phyloP scores from a whole-genome alignment of 1,140 invertebrate genomes.

The Belonocnema kinseyi region DNA sequence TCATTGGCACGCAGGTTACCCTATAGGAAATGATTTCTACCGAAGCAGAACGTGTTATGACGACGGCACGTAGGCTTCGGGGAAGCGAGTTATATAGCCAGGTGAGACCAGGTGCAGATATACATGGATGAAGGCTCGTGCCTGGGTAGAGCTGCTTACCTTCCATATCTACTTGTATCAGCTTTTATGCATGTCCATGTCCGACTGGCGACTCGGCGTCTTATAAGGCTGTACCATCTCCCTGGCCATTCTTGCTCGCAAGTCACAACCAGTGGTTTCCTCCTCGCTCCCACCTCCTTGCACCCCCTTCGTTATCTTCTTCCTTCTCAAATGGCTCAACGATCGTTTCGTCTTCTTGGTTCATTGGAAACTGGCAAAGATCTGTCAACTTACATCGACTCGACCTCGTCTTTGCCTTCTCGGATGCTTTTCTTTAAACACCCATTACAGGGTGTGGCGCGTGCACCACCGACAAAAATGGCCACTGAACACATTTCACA shows the following conservation, averaged over 20 bases:
- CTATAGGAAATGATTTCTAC: constrained; percentile 59
- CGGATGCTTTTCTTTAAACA: constrained; percentile 39
- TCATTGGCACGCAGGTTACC: constrained; percentile 51
- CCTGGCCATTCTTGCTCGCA: constrained; percentile 43
- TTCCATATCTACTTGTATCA: constrained; percentile 59
- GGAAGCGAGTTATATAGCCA: constrained; percentile 56
- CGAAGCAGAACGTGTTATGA: constrained; percentile 58
- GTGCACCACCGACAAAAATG: constrained; percentile 53
- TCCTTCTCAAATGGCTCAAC: constrained; percentile 48
- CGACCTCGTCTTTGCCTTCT: constrained; percentile 52
- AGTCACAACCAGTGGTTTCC: constrained; percentile 30
- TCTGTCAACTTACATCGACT: constrained; percentile 32
- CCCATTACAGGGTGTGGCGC: constrained; percentile 53
- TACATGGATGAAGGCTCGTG: constrained; percentile 49
- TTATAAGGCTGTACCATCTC: constrained; percentile 58
- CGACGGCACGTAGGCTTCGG: constrained; percentile 58
- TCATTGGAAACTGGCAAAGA: constrained; percentile 55
- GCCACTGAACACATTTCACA: constrained; percentile 45
- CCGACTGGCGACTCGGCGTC: constrained; percentile 46
- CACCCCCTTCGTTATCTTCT: constrained; percentile 39
- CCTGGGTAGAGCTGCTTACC: constrained; percentile 55
- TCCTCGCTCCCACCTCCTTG: not conserved
- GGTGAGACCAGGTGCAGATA: constrained; percentile 52
- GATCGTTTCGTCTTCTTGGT: constrained; percentile 43
- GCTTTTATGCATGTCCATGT: constrained; percentile 59